Percentiles rank a stretch among this genome's conserved stretches.
Evolutionary conservation across 2,113 vertebrate genomes (phyloP).

Genomic region (Alligator mississippiensis): DNA sequence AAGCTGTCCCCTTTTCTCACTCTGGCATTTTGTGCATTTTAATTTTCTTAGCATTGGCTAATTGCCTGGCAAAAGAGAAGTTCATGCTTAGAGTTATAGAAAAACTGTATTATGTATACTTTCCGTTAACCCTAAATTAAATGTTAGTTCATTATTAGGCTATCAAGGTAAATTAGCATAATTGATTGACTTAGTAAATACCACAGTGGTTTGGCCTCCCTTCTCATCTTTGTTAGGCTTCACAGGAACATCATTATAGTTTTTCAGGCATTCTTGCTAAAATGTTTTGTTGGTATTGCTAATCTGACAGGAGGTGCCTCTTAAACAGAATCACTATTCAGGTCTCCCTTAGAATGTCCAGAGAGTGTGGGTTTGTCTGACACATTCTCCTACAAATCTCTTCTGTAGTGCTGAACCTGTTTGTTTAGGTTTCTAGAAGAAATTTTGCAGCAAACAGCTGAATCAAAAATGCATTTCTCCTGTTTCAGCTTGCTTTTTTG

Average conservation of each 20-base stretch:
- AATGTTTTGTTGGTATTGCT: not conserved
- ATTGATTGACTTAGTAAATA: not conserved
- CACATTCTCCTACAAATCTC: not conserved
- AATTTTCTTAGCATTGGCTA: not conserved
- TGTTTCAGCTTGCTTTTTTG: not conserved
- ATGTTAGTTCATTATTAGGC: not conserved
- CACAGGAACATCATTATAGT: not conserved
- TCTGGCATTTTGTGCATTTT: not conserved
- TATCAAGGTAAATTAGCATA: not conserved
- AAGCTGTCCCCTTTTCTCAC: constrained; percentile 25
- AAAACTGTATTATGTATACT: not conserved
- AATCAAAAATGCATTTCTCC: not conserved
- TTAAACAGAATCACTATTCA: not conserved
- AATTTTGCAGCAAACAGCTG: not conserved
- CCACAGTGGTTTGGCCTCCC: not conserved
- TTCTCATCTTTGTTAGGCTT: not conserved
- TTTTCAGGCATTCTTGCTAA: not conserved
- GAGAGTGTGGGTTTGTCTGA: not conserved
- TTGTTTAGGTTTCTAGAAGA: not conserved
- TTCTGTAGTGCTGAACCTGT: not conserved
- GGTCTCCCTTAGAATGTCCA: not conserved
- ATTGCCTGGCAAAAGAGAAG: not conserved
- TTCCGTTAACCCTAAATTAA: not conserved
- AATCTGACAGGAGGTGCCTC: not conserved
- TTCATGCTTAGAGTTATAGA: accelerated